These are phyloP conservation scores for Microcebus jonahi DNA, from an alignment of 2,113 vertebrate species.

Conservation along the genomic window DNA sequence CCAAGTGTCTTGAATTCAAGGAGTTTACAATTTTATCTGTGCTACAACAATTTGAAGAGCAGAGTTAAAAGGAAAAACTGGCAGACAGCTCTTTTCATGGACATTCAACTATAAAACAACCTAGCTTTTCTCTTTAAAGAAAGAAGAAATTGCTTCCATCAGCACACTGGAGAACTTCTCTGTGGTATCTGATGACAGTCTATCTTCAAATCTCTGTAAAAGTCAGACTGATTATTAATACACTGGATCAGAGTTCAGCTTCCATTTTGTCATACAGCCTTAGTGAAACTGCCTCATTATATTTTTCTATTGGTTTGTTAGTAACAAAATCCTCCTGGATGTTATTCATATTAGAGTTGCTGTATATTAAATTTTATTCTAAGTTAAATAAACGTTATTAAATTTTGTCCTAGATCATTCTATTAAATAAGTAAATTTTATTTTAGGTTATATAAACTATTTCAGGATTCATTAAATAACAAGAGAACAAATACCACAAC, in stretches of 20 bases:
- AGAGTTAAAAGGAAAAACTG: neutral
- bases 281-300: neutral
- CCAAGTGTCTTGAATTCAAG: neutral
- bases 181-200: neutral
- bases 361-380: neutral
- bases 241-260: neutral
- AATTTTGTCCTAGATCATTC: neutral
- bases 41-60: neutral
- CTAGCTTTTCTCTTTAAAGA: neutral
- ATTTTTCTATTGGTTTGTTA: neutral
- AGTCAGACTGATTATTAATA: neutral
- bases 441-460: neutral
- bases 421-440: neutral
- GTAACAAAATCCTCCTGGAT: neutral
- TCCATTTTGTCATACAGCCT: neutral
- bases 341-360: neutral
- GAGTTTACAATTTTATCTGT: neutral
- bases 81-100: neutral
- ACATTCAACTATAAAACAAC: neutral
- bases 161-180: neutral
- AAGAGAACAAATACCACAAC: neutral
- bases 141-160: neutral
- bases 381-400: neutral
- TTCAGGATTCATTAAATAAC: slow-evolving; percentile 20
- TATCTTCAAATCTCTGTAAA: neutral